Base-by-base conservation (phyloP, 2,797 vertebrate species). In the Gambelia wislizenii region DNA sequence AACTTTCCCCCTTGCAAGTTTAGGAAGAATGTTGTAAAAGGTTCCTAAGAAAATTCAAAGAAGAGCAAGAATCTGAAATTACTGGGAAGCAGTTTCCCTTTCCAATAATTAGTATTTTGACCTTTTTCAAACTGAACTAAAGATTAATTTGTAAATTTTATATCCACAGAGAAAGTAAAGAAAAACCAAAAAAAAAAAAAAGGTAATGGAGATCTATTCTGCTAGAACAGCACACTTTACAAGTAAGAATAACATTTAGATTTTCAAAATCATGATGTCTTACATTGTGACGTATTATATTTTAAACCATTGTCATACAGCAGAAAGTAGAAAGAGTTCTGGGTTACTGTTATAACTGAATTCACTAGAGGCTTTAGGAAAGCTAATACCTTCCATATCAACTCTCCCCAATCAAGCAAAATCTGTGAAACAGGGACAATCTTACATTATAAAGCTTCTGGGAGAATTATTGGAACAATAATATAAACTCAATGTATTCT, bases 1-100 rank as follows among this genome's bases (percentile, higher is more conserved):
- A 99, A 99, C 95, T 99, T 99, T 39, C 99, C 99, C 93, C 98
- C 99, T 98, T 99, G 99, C 80, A 99, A 97, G 97, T 99, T 99
- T 10, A 99, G 98, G 95, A 99, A 99, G 93, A 98, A 98, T 0
- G 99, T 99, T 90, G 99, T 99, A 95, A 99, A 99, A 39, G 99
- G 99, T 86, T 99, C 99, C 99, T 99, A 96, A 84, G 91, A 91
- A 95, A 16, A 0, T 70, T 84, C 36, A 87, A 0, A 85, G 0
- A 22, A 78, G 25, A 92, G 89, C 80, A 44, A 84, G 36, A 27
- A 86, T 85, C 84, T 86, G 39, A 90, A 89, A 39, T 30, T 78
- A 10, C 30, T 33, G 30, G 9, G 3, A 2, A 75, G 9, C 27
- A 14, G 4, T 56, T 64, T 56, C 67, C 18, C 59, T 89, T 8